phyloP scores from a whole-genome alignment of 2,113 vertebrate species.

The Macaca nemestrina region DNA sequence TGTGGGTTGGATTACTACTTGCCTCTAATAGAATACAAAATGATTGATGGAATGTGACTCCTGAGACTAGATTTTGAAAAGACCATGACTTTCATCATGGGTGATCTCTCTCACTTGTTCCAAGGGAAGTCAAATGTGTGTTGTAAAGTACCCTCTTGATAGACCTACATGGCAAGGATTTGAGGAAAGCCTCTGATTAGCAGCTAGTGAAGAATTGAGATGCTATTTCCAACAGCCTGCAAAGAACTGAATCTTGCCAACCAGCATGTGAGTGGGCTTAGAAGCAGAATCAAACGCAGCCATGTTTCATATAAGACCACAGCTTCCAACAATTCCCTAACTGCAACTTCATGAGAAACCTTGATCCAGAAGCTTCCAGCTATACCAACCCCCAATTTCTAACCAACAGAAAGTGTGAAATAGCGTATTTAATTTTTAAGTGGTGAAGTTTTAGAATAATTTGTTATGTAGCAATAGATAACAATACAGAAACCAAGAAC shows the following conservation, averaged over 20 bases:
- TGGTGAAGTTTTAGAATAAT: neutral
- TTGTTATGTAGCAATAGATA: neutral
- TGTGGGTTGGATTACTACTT: neutral
- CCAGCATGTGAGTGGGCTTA: neutral
- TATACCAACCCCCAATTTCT: neutral
- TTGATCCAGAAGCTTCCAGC: neutral
- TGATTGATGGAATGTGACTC: neutral
- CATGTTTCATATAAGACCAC: neutral
- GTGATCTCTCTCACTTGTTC: neutral
- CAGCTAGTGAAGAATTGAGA: neutral
- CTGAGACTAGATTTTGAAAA: neutral
- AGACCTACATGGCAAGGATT: neutral
- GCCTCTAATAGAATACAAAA: neutral
- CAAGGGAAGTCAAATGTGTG: neutral
- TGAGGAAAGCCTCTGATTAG: neutral
- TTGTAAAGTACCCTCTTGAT: neutral
- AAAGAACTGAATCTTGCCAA: neutral
- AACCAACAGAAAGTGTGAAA: neutral
- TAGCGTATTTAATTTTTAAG: neutral
- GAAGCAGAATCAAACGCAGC: neutral
- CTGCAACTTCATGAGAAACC: neutral
- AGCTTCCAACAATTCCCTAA: neutral
- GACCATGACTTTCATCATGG: neutral
- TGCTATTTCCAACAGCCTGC: neutral
- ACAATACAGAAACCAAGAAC: neutral